Evolutionary conservation across 2,888 invertebrate genomes (phyloP).

Genomic region (Bugula neritina): DNA sequence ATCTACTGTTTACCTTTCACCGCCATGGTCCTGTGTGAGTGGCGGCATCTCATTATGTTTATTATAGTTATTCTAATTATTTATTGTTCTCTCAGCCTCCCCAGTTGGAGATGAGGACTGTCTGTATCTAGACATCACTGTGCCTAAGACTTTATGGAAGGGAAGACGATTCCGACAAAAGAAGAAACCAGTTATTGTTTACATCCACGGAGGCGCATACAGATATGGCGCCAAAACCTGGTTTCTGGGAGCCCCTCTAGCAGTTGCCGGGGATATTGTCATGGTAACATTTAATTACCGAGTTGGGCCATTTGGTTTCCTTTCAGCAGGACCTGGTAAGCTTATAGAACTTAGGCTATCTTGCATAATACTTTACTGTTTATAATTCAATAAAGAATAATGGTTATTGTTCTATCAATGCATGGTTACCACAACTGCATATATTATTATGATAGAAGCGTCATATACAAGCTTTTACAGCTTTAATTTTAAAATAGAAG

Average conservation of each 20-base stretch:
- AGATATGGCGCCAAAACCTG: not conserved
- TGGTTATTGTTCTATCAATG: too few relatives aligned
- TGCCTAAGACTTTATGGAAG: not conserved
- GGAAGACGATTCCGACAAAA: not conserved
- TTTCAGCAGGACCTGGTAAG: not conserved
- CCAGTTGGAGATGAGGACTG: slow-evolving; percentile 3
- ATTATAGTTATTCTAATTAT: not conserved
- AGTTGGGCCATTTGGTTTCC: not conserved
- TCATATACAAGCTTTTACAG: too few relatives aligned
- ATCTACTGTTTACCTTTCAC: too few relatives aligned
- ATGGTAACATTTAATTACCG: not conserved
- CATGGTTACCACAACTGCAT: too few relatives aligned
- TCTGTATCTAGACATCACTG: slow-evolving; percentile 11
- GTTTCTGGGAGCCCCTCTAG: not conserved
- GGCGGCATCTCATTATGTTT: too few relatives aligned
- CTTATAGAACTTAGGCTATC: too few relatives aligned
- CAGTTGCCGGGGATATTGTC: not conserved
- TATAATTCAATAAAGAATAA: too few relatives aligned
- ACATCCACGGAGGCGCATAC: not conserved
- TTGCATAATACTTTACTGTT: too few relatives aligned
- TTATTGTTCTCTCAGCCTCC: not conserved
- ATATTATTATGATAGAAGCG: too few relatives aligned
- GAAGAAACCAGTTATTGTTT: not conserved
- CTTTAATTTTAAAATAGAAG: too few relatives aligned
- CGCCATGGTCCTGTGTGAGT: too few relatives aligned